Percentiles rank a stretch among this genome's conserved stretches.
Evolutionary conservation across 1,140 invertebrate species (phyloP).

Genomic region (Camponotus pennsylvanicus): DNA sequence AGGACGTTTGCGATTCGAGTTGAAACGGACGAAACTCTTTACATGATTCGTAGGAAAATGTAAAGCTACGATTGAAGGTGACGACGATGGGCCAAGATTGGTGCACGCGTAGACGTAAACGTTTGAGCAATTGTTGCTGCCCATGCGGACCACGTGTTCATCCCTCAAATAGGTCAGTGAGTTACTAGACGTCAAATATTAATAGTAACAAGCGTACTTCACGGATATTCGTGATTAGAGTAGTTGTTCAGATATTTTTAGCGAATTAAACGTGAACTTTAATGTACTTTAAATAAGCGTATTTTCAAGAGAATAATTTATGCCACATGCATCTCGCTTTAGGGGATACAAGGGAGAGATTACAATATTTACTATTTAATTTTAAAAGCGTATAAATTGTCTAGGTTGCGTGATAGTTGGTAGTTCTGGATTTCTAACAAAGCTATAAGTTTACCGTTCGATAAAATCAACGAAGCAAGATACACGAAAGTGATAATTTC

Average conservation of each 20-base stretch:
- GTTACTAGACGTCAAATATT: slow-evolving; percentile 53
- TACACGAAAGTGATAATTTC: slow-evolving; percentile 56
- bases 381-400: slow-evolving; percentile 36
- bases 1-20: slow-evolving; percentile 11
- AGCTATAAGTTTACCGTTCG: slow-evolving; percentile 40
- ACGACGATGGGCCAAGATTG: slow-evolving; percentile 90
- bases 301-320: not conserved
- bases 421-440: slow-evolving; percentile 15
- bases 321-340: not conserved
- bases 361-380: slow-evolving; percentile 28
- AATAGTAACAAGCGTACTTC: slow-evolving; percentile 32
- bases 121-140: slow-evolving; percentile 87
- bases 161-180: slow-evolving; percentile 87
- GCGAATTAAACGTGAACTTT: not conserved
- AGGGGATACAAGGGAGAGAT: not conserved
- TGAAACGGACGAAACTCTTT: not conserved
- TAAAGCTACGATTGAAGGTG: slow-evolving; percentile 27
- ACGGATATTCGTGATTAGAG: slow-evolving; percentile 22
- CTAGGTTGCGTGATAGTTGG: slow-evolving; percentile 33
- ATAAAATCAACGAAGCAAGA: slow-evolving; percentile 50
- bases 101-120: slow-evolving; percentile 90
- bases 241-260: slow-evolving; percentile 46
- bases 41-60: slow-evolving; percentile 30
- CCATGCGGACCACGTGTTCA: slow-evolving; percentile 88
- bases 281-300: not conserved